A percentile compares a stretch with the other conserved stretches of the same genome.
phyloP scores from a whole-genome alignment of 2,888 invertebrate species.

The Napeogenes inachia region DNA sequence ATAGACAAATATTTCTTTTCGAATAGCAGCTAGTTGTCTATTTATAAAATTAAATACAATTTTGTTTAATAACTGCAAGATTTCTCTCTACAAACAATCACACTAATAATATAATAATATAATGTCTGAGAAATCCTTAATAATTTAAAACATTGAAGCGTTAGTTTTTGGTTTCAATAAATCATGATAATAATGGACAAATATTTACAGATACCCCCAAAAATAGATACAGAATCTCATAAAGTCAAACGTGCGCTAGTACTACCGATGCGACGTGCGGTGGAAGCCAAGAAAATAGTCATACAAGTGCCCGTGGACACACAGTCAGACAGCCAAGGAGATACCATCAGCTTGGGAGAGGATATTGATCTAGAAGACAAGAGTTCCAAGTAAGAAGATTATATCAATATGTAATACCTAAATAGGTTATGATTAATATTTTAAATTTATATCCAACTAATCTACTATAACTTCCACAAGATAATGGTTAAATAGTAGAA shows the following conservation, averaged over 20 bases:
- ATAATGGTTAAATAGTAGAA: too few relatives aligned
- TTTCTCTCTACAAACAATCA: too few relatives aligned
- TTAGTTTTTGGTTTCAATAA: too few relatives aligned
- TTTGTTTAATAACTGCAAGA: too few relatives aligned
- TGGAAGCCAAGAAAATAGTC: conserved; percentile 62
- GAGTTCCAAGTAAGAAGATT: conserved; percentile 44
- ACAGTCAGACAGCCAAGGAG: conserved; percentile 37
- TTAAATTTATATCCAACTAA: background rate
- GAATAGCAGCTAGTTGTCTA: too few relatives aligned
- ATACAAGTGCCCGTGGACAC: conserved; percentile 55
- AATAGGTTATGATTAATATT: background rate
- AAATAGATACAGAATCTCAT: conserved; percentile 50
- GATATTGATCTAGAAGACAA: conserved; percentile 56
- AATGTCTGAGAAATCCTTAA: too few relatives aligned
- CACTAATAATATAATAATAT: too few relatives aligned
- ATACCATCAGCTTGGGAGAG: conserved; percentile 50
- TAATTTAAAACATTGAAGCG: too few relatives aligned
- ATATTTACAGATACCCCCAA: conserved; percentile 61
- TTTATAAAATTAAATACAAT: too few relatives aligned
- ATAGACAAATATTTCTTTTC: too few relatives aligned
- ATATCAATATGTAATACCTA: background rate
- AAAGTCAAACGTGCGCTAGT: conserved; percentile 64
- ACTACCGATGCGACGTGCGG: conserved; percentile 60
- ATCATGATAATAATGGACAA: too few relatives aligned
- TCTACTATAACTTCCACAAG: too few relatives aligned